These are phyloP conservation scores for Anoura caudifer DNA, from an alignment of 2,113 vertebrate species.

Conservation along the genomic window DNA sequence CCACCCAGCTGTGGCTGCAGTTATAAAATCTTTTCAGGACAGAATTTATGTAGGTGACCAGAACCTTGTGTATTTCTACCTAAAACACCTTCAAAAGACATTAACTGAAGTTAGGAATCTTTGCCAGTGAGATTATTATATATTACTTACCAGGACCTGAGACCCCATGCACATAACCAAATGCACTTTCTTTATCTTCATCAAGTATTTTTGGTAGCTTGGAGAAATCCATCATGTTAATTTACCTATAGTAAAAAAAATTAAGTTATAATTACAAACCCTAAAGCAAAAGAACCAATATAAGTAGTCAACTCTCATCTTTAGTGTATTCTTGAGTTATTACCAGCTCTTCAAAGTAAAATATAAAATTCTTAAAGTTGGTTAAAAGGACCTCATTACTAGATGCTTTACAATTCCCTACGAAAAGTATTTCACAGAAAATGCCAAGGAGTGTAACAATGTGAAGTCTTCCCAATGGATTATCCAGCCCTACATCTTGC, in stretches of 20 bases:
- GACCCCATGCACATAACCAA: slow-evolving; percentile 96
- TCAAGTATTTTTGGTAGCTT: slow-evolving; percentile 94
- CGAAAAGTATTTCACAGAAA: neutral
- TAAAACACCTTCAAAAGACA: neutral
- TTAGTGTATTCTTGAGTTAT: neutral
- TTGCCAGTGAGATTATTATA: neutral
- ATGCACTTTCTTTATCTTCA: slow-evolving; percentile 91
- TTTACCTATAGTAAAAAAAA: slow-evolving; percentile 66
- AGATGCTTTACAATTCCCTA: neutral
- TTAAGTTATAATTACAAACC: slow-evolving; percentile 33
- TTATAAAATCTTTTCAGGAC: neutral
- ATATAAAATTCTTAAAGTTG: slow-evolving; percentile 19
- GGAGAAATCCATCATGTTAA: slow-evolving; percentile 92
- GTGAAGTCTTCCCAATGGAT: neutral
- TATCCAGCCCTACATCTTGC: neutral
- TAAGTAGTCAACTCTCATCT: neutral
- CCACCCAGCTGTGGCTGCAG: neutral
- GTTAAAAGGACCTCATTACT: neutral
- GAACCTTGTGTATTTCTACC: neutral
- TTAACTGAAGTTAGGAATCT: neutral
- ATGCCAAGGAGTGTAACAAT: neutral
- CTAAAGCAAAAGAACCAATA: slow-evolving; percentile 28
- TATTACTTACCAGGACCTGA: slow-evolving; percentile 92
- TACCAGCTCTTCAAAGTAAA: slow-evolving; percentile 26
- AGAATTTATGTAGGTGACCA: neutral